Percentiles rank a stretch among this genome's conserved stretches.
phyloP scores from a whole-genome alignment of 2,888 invertebrate genomes.

The Galerucella nymphaeae region DNA sequence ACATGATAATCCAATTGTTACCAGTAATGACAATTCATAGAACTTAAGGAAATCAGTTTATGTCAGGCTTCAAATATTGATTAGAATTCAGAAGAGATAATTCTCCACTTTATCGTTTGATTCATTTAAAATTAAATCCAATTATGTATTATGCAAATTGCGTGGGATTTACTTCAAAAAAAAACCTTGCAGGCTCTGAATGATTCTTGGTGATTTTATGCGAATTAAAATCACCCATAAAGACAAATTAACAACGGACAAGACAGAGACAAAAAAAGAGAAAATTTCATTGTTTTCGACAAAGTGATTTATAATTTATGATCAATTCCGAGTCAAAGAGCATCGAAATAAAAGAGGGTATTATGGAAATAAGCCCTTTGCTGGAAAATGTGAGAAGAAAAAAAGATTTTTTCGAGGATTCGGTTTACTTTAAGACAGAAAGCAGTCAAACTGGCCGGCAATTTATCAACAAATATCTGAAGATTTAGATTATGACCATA shows the following conservation, averaged over 20 bases:
- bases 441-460: not conserved
- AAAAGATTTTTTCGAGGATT: constrained; percentile 13
- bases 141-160: not conserved
- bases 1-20: no score
- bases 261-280: not conserved
- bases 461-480: constrained; percentile 18
- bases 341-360: constrained; percentile 20
- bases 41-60: no score
- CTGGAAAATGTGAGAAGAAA: constrained; percentile 3
- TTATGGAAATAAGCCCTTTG: constrained; percentile 22
- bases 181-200: not conserved
- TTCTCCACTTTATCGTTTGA: no score
- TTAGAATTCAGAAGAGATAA: no score
- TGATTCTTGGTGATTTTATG: not conserved
- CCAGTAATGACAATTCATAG: no score
- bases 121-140: not conserved
- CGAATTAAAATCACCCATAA: not conserved
- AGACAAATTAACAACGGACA: not conserved
- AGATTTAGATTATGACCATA: not conserved
- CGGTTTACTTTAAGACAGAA: constrained; percentile 18
- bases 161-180: not conserved
- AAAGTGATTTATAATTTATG: constrained; percentile 22
- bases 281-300: constrained; percentile 17
- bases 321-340: constrained; percentile 15
- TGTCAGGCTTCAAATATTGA: no score